Evolutionary conservation across 1,140 invertebrate species (phyloP).

Genomic region (Zophobas morio): DNA sequence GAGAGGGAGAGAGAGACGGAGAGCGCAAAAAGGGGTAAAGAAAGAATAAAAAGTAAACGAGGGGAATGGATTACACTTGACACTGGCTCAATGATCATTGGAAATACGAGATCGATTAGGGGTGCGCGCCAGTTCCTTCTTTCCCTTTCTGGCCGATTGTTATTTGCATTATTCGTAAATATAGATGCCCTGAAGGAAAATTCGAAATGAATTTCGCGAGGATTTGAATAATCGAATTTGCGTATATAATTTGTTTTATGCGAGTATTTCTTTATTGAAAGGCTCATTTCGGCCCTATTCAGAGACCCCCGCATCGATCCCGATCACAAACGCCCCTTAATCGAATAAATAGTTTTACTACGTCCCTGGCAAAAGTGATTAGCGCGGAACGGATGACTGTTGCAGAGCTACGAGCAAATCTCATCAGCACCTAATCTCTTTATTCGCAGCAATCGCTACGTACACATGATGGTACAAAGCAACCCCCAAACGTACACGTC

Average conservation of each 20-base stretch:
- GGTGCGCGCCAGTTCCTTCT: constrained; percentile 10
- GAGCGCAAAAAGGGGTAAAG: constrained; percentile 13
- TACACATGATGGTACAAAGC: constrained; percentile 8
- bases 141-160: constrained; percentile 53
- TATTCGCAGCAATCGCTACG: constrained; percentile 14
- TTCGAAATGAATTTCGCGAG: constrained; percentile 61
- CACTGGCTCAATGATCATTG: constrained; percentile 54
- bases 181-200: constrained; percentile 59
- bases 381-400: not conserved
- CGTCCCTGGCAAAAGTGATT: constrained; percentile 5
- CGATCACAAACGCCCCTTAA: not conserved
- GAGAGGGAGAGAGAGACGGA: not conserved
- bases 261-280: constrained; percentile 54
- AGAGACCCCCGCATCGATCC: not conserved
- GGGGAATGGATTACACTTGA: constrained; percentile 52
- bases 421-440: constrained; percentile 22
- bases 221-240: constrained; percentile 64
- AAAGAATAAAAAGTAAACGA: constrained; percentile 44
- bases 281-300: constrained; percentile 48
- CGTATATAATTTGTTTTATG: constrained; percentile 63
- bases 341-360: constrained; percentile 2
- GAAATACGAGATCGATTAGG: constrained; percentile 47
- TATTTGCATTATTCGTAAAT: constrained; percentile 60
- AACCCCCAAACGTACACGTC: not conserved
- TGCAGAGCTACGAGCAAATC: not conserved